phyloP scores from a whole-genome alignment of 2,888 invertebrate genomes.

The Zygogramma bicolorata region DNA sequence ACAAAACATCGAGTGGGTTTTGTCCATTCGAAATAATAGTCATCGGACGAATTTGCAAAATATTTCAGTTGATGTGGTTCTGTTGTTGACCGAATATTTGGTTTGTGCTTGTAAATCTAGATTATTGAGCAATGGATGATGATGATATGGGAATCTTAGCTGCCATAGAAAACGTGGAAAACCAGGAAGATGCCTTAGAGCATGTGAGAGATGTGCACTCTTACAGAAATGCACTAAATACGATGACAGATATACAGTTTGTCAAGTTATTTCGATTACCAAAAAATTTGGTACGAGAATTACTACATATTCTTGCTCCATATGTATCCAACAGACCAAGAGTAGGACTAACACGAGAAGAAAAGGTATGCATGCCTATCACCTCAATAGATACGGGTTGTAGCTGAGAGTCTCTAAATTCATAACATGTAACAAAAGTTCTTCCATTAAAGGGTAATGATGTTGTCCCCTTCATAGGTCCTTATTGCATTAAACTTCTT shows the following conservation, averaged over 20 bases:
- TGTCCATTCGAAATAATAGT: too few relatives aligned
- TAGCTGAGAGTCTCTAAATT: background rate
- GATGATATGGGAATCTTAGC: slow-evolving; percentile 5
- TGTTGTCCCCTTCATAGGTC: background rate
- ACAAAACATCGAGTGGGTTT: too few relatives aligned
- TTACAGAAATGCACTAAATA: background rate
- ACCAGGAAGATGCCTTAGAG: background rate
- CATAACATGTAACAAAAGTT: background rate
- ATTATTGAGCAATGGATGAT: background rate
- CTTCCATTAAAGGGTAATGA: background rate
- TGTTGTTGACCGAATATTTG: too few relatives aligned
- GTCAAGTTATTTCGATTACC: background rate
- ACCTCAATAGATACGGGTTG: background rate
- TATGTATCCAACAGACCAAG: background rate
- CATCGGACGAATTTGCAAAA: too few relatives aligned
- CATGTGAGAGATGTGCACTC: slow-evolving; percentile 1
- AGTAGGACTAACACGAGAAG: slow-evolving; percentile 8
- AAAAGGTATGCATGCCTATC: background rate
- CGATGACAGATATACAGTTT: background rate
- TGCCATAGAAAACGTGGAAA: background rate
- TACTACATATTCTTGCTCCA: background rate
- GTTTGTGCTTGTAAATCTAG: too few relatives aligned
- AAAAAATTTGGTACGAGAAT: background rate
- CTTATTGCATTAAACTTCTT: slow-evolving; percentile 1
- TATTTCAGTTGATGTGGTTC: too few relatives aligned